phyloP scores from a whole-genome alignment of 2,888 invertebrate genomes.

The Chironomus riparius region DNA sequence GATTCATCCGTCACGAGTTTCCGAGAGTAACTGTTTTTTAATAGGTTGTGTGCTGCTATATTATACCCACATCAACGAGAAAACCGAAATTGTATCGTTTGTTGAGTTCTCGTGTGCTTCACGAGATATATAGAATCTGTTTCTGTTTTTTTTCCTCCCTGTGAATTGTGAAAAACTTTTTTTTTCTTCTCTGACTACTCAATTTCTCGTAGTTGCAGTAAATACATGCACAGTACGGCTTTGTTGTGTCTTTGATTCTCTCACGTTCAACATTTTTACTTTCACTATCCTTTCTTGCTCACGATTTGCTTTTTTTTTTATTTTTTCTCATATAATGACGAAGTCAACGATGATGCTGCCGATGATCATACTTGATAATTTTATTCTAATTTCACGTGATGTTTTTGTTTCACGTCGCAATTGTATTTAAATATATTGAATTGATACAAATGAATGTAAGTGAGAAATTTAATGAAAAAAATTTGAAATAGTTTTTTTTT shows the following conservation, averaged over 20 bases:
- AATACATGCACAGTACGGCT: too few relatives aligned
- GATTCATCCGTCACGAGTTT: conserved; percentile 24
- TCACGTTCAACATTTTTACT: not conserved
- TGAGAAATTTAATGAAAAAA: too few relatives aligned
- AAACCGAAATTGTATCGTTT: conserved; percentile 7
- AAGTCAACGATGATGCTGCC: too few relatives aligned
- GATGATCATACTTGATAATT: too few relatives aligned
- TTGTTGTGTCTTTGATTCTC: not conserved
- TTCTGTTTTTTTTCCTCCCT: not conserved
- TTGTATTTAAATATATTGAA: too few relatives aligned
- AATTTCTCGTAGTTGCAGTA: not conserved
- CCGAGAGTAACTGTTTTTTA: conserved; percentile 24
- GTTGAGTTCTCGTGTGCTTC: conserved; percentile 3
- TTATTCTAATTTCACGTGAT: too few relatives aligned
- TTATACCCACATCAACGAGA: not conserved
- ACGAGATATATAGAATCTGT: not conserved
- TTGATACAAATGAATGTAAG: too few relatives aligned
- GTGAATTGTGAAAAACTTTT: not conserved
- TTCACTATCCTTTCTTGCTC: conserved; percentile 1
- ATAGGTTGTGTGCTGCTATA: conserved; percentile 20
- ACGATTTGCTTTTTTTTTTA: too few relatives aligned
- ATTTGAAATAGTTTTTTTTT: too few relatives aligned
- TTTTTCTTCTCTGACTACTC: not conserved
- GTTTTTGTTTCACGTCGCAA: too few relatives aligned
- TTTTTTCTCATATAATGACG: too few relatives aligned